Conservation (phyloP, 2,113 vertebrate genomes). For the Aegithalos caudatus region DNA sequence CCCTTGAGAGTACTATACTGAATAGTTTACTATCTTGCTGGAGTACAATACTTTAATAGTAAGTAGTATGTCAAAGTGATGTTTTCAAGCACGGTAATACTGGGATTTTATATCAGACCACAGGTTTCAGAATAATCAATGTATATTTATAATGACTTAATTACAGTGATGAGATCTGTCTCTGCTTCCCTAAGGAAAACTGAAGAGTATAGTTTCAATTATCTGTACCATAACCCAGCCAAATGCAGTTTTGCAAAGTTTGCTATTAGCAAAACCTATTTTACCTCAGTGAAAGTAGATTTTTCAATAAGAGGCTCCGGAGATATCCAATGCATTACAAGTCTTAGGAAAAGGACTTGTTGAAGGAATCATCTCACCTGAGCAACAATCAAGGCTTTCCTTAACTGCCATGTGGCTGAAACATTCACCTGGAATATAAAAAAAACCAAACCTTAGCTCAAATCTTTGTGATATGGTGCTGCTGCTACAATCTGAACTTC, state of each 20-base stretch:
- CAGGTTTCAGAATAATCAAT: slow-evolving; percentile 47
- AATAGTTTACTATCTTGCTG: slow-evolving; percentile 2
- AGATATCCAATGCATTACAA: not conserved
- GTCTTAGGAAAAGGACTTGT: not conserved
- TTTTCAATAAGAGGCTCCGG: not conserved
- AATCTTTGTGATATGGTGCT: not conserved
- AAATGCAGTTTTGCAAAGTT: not conserved
- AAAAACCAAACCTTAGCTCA: not conserved
- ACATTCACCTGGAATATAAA: not conserved
- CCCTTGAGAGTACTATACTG: not conserved
- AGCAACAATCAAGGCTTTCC: not conserved
- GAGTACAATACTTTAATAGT: not conserved
- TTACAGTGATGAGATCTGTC: slow-evolving; percentile 35
- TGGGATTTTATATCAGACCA: slow-evolving; percentile 28
- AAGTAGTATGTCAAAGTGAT: not conserved
- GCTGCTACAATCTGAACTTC: not conserved
- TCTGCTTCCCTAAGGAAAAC: not conserved
- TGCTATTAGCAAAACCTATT: not conserved
- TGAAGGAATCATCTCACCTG: not conserved
- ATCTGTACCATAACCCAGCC: not conserved
- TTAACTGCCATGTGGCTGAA: not conserved
- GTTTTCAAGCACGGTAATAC: not conserved
- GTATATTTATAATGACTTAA: slow-evolving; percentile 43
- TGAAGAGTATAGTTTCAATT: slow-evolving; percentile 9
- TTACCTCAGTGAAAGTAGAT: not conserved